A percentile compares a stretch with the other conserved stretches of the same genome.
Evolutionary conservation across 2,888 invertebrate species (phyloP).

Genomic region (Ectemnius cavifrons): DNA sequence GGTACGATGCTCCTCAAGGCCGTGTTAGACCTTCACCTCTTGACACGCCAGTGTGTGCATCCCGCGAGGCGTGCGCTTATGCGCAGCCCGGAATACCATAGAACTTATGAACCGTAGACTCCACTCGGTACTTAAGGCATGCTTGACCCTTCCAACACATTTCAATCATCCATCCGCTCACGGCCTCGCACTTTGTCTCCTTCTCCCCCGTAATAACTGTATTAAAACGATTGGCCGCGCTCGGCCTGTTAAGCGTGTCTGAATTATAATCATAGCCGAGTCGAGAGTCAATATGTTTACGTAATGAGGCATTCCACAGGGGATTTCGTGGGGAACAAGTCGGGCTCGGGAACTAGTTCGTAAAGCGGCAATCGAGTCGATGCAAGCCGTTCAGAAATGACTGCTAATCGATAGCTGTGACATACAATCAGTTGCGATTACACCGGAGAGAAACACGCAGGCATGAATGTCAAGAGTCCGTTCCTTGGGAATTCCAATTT

Average conservation of each 20-base stretch:
- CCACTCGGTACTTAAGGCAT: conserved; percentile 57
- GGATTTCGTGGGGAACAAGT: no score
- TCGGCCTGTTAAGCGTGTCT: no score
- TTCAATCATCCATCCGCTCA: conserved; percentile 40
- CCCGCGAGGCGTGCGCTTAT: conserved; percentile 32
- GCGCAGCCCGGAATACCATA: conserved; percentile 51
- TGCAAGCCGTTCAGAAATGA: conserved; percentile 4
- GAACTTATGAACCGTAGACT: conserved; percentile 60
- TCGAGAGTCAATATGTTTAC: neutral
- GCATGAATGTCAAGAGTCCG: conserved; percentile 60
- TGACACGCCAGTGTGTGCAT: conserved; percentile 65
- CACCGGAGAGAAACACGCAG: conserved; percentile 35
- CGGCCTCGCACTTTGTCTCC: conserved; percentile 8
- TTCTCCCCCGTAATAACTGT: neutral
- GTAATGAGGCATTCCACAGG: neutral
- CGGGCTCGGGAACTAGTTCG: no score
- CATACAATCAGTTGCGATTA: conserved; percentile 50
- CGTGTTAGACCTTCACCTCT: conserved; percentile 73
- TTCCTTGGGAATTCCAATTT: conserved; percentile 57
- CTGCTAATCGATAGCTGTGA: conserved; percentile 38
- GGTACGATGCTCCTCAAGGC: conserved; percentile 67
- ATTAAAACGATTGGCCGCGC: neutral
- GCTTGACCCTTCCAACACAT: conserved; percentile 50
- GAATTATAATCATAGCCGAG: no score
- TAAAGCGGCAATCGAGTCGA: no score